Evolutionary conservation across 2,888 invertebrate genomes (phyloP), one percentile per base, ranked within the genome.

Genomic region (Dicyrtomina minuta): DNA sequence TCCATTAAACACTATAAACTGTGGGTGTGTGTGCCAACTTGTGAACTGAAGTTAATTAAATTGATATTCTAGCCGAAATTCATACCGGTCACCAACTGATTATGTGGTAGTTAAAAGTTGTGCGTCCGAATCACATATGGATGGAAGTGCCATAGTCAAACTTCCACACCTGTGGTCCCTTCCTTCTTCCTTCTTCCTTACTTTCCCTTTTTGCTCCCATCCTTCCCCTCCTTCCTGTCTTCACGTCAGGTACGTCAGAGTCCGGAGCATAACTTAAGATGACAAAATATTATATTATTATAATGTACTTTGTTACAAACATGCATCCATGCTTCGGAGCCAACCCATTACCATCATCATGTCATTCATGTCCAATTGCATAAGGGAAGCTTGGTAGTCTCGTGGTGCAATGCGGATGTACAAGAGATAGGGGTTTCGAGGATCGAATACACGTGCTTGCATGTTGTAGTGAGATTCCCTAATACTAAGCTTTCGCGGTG

Each of bases 71-170:
- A 41, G 43, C 59, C 22, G 13, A 22, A 60, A 64, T 64, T 64
- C 51, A 64, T 61, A 61, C 24, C 61, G 43, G 26, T 46, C 43
- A 61, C 61, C 61, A 61, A 46, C 61, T 61, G 46, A 61, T 61
- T 61, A 44, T 61, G 44, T 43, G 61, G 61, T 61, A 46, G 60
- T 61, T 61, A 61, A 61, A 46, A 61, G 61, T 46, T 61, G 24
- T 17, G 46, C 46, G 61, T 61, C 61, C 44, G 43, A 61, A 61
- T 46, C 41, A 44, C 13, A n/a, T n/a, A n/a, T n/a, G 46, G 46
- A 61, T 44, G 43, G 46, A n/a, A 61, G 43, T 27, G 44, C 20
- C 20, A n/a, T n/a, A n/a, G 46, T 6, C 46, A 46, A 46, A 61
- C 26, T 24, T 62, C 62, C 20, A 51, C 62, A 62, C 62, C 49